Conservation (phyloP, 2,113 vertebrate genomes). For the Mobula hypostoma region DNA sequence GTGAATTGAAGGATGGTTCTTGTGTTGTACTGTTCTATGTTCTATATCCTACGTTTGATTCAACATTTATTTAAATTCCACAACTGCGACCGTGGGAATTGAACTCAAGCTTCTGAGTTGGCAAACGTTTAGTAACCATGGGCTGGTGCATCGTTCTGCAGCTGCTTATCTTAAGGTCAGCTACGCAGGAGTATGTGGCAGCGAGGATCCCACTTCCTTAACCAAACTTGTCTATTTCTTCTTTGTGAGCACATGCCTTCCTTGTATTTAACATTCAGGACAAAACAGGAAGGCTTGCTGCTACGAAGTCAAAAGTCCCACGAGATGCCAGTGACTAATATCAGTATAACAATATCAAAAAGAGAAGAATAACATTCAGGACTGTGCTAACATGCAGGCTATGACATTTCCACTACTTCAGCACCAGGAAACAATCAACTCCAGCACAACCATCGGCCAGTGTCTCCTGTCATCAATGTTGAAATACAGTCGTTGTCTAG, state of each 20-base stretch:
- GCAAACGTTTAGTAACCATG: too few relatives aligned
- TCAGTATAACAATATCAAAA: neutral
- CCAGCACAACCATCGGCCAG: neutral
- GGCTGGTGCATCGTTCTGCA: too few relatives aligned
- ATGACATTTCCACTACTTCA: neutral
- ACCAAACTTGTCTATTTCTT: neutral
- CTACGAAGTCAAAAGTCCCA: neutral
- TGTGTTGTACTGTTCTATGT: too few relatives aligned
- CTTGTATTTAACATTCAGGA: neutral
- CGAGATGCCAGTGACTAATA: neutral
- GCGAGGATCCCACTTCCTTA: neutral
- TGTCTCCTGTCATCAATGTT: too few relatives aligned
- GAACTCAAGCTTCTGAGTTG: too few relatives aligned
- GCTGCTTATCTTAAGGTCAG: too few relatives aligned
- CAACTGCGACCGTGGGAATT: too few relatives aligned
- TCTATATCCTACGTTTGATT: too few relatives aligned
- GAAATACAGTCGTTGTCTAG: too few relatives aligned
- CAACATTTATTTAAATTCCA: too few relatives aligned
- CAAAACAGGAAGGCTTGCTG: neutral
- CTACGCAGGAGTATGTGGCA: neutral
- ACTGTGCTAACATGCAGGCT: neutral
- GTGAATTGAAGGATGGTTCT: too few relatives aligned
- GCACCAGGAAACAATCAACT: neutral
- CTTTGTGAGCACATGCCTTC: neutral
- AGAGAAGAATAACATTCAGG: neutral